Evolutionary conservation across 1,140 invertebrate species (phyloP).

Genomic region (Sipha flava): DNA sequence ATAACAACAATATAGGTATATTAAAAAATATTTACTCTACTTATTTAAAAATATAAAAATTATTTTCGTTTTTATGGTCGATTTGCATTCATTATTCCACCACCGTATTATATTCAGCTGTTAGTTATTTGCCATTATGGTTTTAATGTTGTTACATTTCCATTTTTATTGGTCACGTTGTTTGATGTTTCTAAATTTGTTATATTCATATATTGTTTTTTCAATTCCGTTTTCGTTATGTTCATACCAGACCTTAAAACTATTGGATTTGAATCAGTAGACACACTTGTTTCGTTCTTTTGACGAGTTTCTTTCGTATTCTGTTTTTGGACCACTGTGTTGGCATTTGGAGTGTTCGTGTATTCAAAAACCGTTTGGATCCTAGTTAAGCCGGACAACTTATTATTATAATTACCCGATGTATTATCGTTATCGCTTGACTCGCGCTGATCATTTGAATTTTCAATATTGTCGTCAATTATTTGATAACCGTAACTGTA

Average conservation of each 20-base stretch:
- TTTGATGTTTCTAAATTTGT: not conserved
- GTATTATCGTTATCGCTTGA: no score
- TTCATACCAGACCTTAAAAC: not conserved
- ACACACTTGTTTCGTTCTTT: not conserved
- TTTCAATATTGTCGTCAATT: conserved; percentile 37
- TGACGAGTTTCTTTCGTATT: not conserved
- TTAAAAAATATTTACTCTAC: no score
- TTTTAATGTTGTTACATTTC: not conserved
- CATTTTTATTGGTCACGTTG: not conserved
- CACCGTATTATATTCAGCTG: not conserved
- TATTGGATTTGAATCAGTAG: not conserved
- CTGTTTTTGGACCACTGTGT: conserved; percentile 33
- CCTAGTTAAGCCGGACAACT: no score
- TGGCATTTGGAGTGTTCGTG: conserved; percentile 50
- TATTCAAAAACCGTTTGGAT: conserved; percentile 48
- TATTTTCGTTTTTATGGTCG: not conserved
- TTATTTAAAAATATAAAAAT: no score
- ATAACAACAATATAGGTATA: no score
- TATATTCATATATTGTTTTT: not conserved
- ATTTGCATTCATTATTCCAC: not conserved
- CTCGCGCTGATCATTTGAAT: conserved; percentile 38
- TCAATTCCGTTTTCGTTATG: not conserved
- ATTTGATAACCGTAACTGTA: conserved; percentile 40
- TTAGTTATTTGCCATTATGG: not conserved
- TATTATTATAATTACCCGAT: no score